Percentiles rank a stretch among this genome's conserved stretches.
These are phyloP conservation scores for Physella acuta DNA, from an alignment of 1,140 invertebrate genomes.

Conservation along the genomic window DNA sequence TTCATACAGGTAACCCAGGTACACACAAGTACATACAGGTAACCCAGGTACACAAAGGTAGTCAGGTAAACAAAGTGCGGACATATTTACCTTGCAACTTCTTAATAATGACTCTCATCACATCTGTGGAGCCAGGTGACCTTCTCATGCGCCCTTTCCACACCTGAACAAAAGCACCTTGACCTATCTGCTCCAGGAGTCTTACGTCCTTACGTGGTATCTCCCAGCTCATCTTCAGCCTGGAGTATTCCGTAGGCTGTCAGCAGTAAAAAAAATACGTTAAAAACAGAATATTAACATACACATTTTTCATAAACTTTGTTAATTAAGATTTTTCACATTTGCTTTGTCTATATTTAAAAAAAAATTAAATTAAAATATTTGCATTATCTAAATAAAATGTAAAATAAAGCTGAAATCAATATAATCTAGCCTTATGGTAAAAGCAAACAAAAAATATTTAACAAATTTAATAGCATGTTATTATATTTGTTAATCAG, in stretches of 20 bases:
- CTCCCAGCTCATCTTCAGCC: conserved; percentile 51
- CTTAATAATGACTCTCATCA: conserved; percentile 49
- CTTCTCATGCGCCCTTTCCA: conserved; percentile 52
- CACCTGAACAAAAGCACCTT: conserved; percentile 50
- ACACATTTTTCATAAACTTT: too few species aligned
- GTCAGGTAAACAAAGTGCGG: not conserved
- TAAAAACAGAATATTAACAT: not conserved
- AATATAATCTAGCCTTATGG: too few species aligned
- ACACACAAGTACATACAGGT: too few species aligned
- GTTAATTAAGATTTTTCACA: too few species aligned
- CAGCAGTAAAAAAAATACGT: not conserved
- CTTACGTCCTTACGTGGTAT: conserved; percentile 48
- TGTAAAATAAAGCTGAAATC: too few species aligned
- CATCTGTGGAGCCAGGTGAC: conserved; percentile 43
- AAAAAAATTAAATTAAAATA: too few species aligned
- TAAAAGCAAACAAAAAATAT: too few species aligned
- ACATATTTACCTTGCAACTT: conserved; percentile 43
- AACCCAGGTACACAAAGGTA: not conserved
- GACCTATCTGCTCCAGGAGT: conserved; percentile 44
- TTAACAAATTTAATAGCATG: too few species aligned
- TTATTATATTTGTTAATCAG: too few species aligned
- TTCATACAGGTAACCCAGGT: too few species aligned
- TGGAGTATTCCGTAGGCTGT: conserved; percentile 42
- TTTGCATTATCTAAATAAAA: too few species aligned
- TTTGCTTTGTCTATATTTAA: too few species aligned